Evolutionary conservation across 1,140 invertebrate genomes (phyloP).

Genomic region (Spodoptera frugiperda): DNA sequence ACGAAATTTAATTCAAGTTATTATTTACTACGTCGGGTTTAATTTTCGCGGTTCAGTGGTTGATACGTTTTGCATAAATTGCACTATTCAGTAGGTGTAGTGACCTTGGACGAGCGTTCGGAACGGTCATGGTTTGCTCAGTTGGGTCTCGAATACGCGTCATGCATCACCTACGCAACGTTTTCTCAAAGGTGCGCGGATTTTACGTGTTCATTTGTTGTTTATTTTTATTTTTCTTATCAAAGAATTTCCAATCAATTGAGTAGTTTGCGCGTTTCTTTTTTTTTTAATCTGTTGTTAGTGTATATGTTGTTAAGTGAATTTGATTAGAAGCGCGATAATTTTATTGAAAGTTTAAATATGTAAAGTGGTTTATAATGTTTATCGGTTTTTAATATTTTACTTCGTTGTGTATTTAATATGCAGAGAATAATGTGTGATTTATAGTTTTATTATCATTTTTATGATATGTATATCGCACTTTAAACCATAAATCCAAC

Average conservation of each 20-base stretch:
- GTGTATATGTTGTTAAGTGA: not conserved
- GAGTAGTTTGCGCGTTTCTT: not conserved
- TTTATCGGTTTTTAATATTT: slow-evolving; percentile 7
- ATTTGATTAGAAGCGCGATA: not conserved
- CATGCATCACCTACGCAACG: slow-evolving; percentile 81
- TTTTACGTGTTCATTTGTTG: slow-evolving; percentile 29
- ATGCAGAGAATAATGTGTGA: not conserved
- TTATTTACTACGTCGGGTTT: slow-evolving; percentile 40
- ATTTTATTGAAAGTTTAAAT: slow-evolving; percentile 10
- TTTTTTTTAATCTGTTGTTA: not conserved
- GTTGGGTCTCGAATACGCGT: slow-evolving; percentile 67
- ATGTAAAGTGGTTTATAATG: slow-evolving; percentile 7
- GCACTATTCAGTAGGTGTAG: slow-evolving; percentile 63
- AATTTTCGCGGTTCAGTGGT: slow-evolving; percentile 56
- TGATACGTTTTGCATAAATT: slow-evolving; percentile 63
- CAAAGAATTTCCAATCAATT: slow-evolving; percentile 15
- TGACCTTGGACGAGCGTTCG: slow-evolving; percentile 62
- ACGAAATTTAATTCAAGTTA: not conserved
- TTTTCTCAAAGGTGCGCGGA: slow-evolving; percentile 73
- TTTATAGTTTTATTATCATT: slow-evolving; percentile 9
- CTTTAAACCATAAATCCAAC: slow-evolving; percentile 23
- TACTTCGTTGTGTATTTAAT: not conserved
- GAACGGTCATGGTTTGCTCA: slow-evolving; percentile 66
- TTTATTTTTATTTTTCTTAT: slow-evolving; percentile 20
- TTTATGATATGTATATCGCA: not conserved